phyloP scores from a whole-genome alignment of 2,888 invertebrate species.

The Heteromurus nitidus region DNA sequence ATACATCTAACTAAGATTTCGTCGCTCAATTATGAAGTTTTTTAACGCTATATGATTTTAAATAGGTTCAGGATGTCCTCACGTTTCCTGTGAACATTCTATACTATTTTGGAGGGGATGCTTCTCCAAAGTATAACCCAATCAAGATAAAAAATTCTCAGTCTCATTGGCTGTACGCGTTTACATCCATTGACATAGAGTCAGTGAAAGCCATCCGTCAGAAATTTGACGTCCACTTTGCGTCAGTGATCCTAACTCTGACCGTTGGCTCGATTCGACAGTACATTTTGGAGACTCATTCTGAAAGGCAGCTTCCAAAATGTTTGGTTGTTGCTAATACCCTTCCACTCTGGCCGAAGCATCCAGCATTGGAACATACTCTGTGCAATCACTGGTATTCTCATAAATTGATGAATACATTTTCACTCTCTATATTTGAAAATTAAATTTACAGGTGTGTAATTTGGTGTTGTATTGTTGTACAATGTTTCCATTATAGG shows the following conservation, averaged over 20 bases:
- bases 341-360: conserved; percentile 61
- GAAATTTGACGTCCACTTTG: conserved; percentile 67
- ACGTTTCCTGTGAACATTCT: conserved; percentile 59
- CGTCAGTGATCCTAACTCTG: conserved; percentile 59
- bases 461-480: no score
- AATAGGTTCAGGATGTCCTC: conserved; percentile 56
- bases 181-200: conserved; percentile 51
- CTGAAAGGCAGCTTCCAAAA: conserved; percentile 55
- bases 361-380: conserved; percentile 52
- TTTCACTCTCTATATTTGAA: no score
- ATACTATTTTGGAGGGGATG: conserved; percentile 53
- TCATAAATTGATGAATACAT: not conserved
- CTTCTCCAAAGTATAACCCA: conserved; percentile 54
- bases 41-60: not conserved
- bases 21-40: not conserved
- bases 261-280: conserved; percentile 66
- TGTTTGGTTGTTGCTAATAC: conserved; percentile 59
- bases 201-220: conserved; percentile 61
- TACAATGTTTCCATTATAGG: conserved; percentile 35
- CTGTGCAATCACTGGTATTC: conserved; percentile 68
- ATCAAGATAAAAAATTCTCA: conserved; percentile 57
- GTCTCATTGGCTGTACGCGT: conserved; percentile 58
- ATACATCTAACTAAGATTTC: not conserved
- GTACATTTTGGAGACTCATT: conserved; percentile 61
- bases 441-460: no score